Percentiles rank a stretch among this genome's conserved stretches.
phyloP scores from a whole-genome alignment of 1,140 invertebrate genomes.

The Arion vulgaris region DNA sequence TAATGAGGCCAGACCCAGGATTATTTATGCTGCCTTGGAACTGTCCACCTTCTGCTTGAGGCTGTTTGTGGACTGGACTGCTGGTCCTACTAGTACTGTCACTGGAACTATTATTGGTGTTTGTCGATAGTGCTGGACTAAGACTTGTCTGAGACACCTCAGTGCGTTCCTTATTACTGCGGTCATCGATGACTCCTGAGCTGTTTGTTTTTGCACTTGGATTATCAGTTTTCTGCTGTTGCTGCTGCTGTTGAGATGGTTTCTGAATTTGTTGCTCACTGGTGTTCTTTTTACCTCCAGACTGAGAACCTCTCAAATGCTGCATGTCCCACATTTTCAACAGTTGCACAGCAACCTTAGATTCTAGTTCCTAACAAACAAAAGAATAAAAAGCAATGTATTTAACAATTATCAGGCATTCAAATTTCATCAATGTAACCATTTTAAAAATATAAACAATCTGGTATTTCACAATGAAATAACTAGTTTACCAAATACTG shows the following conservation, averaged over 20 bases:
- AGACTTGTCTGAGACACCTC: constrained; percentile 20
- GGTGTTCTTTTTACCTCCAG: not conserved
- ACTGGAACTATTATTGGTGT: constrained; percentile 22
- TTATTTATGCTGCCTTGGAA: not conserved
- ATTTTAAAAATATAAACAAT: too few species aligned
- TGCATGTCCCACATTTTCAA: constrained; percentile 9
- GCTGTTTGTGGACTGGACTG: constrained; percentile 5
- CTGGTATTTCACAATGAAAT: too few species aligned
- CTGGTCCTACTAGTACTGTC: not conserved
- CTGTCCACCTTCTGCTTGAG: not conserved
- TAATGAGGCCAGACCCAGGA: not conserved
- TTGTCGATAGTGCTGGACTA: constrained; percentile 16
- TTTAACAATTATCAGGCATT: too few species aligned
- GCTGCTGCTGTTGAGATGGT: not conserved
- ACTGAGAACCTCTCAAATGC: not conserved
- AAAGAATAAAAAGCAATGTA: not conserved
- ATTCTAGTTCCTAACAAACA: constrained; percentile 13
- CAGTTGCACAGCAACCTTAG: constrained; percentile 12
- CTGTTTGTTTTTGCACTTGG: not conserved
- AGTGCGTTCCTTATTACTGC: constrained; percentile 6
- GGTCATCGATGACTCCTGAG: not conserved
- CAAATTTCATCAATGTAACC: too few species aligned
- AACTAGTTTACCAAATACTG: too few species aligned
- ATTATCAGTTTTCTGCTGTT: not conserved
- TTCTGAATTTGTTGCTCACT: not conserved